Evolutionary conservation across 2,888 invertebrate genomes (phyloP).

Genomic region (Pandemis heparana): DNA sequence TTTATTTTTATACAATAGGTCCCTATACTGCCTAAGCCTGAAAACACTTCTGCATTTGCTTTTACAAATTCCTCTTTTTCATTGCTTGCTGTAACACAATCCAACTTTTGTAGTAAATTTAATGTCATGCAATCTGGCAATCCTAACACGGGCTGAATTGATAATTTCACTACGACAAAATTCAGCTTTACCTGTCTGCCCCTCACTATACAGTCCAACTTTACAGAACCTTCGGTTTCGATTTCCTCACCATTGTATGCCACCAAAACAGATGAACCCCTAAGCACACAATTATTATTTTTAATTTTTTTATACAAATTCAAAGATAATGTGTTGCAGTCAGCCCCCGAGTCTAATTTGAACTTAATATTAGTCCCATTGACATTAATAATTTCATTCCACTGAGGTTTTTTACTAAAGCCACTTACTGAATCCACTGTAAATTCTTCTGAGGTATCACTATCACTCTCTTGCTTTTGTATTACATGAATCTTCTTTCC

Average conservation of each 20-base stretch:
- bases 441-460: background rate
- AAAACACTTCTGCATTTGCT: background rate
- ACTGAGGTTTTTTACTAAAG: background rate
- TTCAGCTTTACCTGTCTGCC: too few relatives aligned
- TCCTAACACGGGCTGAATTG: background rate
- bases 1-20: background rate
- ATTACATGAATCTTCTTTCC: too few relatives aligned
- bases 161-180: too few relatives aligned
- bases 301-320: too few relatives aligned
- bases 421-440: background rate
- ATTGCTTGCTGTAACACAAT: too few relatives aligned
- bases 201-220: background rate
- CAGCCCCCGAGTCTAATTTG: too few relatives aligned
- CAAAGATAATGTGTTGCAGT: too few relatives aligned
- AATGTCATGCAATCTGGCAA: background rate
- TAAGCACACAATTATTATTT: too few relatives aligned
- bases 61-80: background rate
- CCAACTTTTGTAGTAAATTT: too few relatives aligned
- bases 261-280: too few relatives aligned
- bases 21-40: background rate
- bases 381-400: background rate
- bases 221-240: background rate
- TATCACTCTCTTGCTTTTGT: background rate
- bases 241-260: background rate
- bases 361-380: too few relatives aligned